Evolutionary conservation across 2,888 invertebrate genomes (phyloP).

Genomic region (Drosophila peninsularis): DNA sequence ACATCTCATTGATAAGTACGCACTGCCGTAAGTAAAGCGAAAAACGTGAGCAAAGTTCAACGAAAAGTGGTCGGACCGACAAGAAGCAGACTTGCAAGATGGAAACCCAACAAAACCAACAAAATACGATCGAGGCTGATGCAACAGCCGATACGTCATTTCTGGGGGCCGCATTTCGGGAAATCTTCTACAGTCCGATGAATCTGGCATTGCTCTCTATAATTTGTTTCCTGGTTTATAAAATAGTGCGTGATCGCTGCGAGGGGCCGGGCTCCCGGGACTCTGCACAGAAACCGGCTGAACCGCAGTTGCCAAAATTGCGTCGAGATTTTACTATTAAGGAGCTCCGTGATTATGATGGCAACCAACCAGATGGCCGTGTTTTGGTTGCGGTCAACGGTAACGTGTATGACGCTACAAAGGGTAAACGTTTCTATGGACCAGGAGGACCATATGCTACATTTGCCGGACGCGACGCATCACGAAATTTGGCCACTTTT

Average conservation of each 20-base stretch:
- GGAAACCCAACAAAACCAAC: slow-evolving; percentile 27
- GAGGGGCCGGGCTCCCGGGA: slow-evolving; percentile 81
- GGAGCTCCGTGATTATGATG: slow-evolving; percentile 94
- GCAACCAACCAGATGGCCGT: slow-evolving; percentile 93
- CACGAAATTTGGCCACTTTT: slow-evolving; percentile 97
- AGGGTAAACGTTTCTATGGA: slow-evolving; percentile 95
- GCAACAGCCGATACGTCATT: slow-evolving; percentile 54
- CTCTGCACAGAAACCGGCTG: slow-evolving; percentile 66
- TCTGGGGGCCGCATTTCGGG: slow-evolving; percentile 84
- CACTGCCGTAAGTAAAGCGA: background rate
- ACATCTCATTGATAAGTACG: slow-evolving; percentile 35
- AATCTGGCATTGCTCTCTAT: slow-evolving; percentile 89
- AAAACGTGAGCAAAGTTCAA: slow-evolving; percentile 47
- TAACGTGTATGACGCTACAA: slow-evolving; percentile 97
- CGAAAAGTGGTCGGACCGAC: slow-evolving; percentile 4
- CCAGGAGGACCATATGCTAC: slow-evolving; percentile 98
- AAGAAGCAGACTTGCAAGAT: slow-evolving; percentile 27
- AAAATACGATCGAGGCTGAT: slow-evolving; percentile 46
- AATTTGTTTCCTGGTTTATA: slow-evolving; percentile 90
- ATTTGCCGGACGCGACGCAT: slow-evolving; percentile 98
- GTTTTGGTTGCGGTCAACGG: slow-evolving; percentile 97
- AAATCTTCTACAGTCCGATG: slow-evolving; percentile 89
- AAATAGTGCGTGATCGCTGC: slow-evolving; percentile 88
- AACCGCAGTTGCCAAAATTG: slow-evolving; percentile 91
- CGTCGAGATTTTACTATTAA: slow-evolving; percentile 95